phyloP scores from a whole-genome alignment of 2,888 invertebrate species.

The Salpingus planirostris region DNA sequence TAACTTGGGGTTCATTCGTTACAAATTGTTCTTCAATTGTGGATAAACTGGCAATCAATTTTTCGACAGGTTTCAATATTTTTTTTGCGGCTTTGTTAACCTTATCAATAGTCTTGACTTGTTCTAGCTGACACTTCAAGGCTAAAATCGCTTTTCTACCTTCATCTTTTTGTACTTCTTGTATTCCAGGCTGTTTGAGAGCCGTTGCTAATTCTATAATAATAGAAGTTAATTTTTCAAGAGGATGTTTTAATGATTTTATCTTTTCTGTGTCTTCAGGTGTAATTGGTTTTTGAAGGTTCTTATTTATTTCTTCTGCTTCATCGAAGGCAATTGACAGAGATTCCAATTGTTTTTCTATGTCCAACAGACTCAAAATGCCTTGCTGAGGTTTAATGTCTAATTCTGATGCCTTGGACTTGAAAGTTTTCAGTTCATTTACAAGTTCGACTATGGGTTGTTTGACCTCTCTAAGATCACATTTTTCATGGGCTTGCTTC shows the following conservation, averaged over 20 bases:
- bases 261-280: slow-evolving; percentile 2
- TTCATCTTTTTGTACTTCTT: slow-evolving; percentile 14
- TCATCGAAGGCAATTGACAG: slow-evolving; percentile 2
- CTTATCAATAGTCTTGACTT: too few relatives aligned
- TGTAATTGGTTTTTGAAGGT: not conserved
- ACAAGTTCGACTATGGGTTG: too few relatives aligned
- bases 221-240: slow-evolving; percentile 17
- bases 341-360: slow-evolving; percentile 4
- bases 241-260: slow-evolving; percentile 14
- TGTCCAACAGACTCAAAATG: not conserved
- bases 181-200: slow-evolving; percentile 12
- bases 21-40: slow-evolving; percentile 1
- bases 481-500: too few relatives aligned
- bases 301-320: slow-evolving; percentile 1
- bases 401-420: too few relatives aligned
- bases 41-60: too few relatives aligned
- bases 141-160: slow-evolving; percentile 14
- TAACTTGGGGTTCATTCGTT: slow-evolving; percentile 2
- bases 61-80: too few relatives aligned
- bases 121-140: slow-evolving; percentile 12
- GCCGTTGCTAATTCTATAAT: slow-evolving; percentile 13
- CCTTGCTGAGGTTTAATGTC: not conserved
- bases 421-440: too few relatives aligned
- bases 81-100: too few relatives aligned
- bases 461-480: too few relatives aligned